Evolutionary conservation across 1,140 invertebrate species (phyloP), one percentile per base, ranked within the genome.

Genomic region (Drosophila pseudoananassae): DNA sequence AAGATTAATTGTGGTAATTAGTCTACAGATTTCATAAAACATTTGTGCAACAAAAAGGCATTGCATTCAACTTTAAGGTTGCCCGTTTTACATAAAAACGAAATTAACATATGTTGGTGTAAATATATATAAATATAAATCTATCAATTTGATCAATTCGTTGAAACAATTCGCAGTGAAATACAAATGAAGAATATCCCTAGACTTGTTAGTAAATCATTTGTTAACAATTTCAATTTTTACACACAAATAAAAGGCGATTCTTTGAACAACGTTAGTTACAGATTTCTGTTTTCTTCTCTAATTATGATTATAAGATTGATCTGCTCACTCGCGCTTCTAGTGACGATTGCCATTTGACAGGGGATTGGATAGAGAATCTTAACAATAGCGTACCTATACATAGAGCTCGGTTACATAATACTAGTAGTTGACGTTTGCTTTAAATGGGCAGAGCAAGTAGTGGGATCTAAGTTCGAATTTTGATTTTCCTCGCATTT

Each of bases 31-130:
- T 87, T 80, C 59, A 65, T 83, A 76, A 87, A 88, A 83, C 76
- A 88, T 79, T 79, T 83, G 84, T 88, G 83, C 83, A 89, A 89
- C 76, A 88, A 88, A 88, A 87, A 89, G 66, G 72, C 76, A 89
- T 89, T 88, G 84, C 84, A 76, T 74, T 87, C 73, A 74, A 80
- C 53, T 43, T 43, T 68, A 50, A 65, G 33, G 55, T 73, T 72
- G 66, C 57, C 72, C 72, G 40, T 51, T 65, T 47, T 56, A 78
- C 76, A 82, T 78, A 75, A 85, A 80, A 87, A 84, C 65, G 85
- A 87, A 81, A 81, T 71, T 61, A 84, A 82, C 75, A 59, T 72
- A 79, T 64, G 23, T 75, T 43, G 49, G 36, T 76, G 36, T 77
- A 70, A 57, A 58, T 54, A 63, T 78, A 68, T 75, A 56, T 58